Percentiles rank a stretch among this genome's conserved stretches.
Evolutionary conservation across 2,113 vertebrate species (phyloP).

Genomic region (Limnothrissa miodon): DNA sequence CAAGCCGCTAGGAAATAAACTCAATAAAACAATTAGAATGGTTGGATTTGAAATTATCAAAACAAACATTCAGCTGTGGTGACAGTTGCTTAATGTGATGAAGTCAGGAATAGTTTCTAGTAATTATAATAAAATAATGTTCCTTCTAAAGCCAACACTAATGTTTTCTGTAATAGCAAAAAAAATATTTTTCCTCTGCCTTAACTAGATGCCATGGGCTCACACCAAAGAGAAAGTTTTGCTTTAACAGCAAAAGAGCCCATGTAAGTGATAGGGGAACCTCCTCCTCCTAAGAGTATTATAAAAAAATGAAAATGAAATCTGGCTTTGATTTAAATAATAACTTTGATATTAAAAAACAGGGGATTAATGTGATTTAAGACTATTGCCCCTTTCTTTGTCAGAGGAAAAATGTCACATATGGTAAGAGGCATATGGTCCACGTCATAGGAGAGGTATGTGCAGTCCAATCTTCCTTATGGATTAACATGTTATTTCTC

Average conservation of each 20-base stretch:
- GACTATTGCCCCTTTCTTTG: conserved; percentile 35
- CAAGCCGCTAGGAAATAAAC: not conserved
- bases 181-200: not conserved
- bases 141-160: not conserved
- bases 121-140: not conserved
- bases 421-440: conserved; percentile 50
- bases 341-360: conserved; percentile 47
- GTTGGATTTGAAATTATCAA: not conserved
- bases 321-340: conserved; percentile 49
- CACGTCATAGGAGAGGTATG: conserved; percentile 25
- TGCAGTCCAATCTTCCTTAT: conserved; percentile 43
- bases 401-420: conserved; percentile 38
- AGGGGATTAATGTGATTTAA: conserved; percentile 42
- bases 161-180: not conserved
- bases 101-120: too few relatives aligned
- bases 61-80: not conserved
- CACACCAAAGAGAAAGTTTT: conserved; percentile 10
- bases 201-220: not conserved
- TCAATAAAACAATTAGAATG: not conserved
- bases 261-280: conserved; percentile 43
- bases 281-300: conserved; percentile 46
- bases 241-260: conserved; percentile 40
- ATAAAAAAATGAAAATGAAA: conserved; percentile 48
- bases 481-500: conserved; percentile 42
- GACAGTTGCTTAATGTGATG: not conserved